Percentiles rank a stretch among this genome's conserved stretches.
Conservation (phyloP, 1,140 invertebrate genomes). For the Wiebesia pumilae region DNA sequence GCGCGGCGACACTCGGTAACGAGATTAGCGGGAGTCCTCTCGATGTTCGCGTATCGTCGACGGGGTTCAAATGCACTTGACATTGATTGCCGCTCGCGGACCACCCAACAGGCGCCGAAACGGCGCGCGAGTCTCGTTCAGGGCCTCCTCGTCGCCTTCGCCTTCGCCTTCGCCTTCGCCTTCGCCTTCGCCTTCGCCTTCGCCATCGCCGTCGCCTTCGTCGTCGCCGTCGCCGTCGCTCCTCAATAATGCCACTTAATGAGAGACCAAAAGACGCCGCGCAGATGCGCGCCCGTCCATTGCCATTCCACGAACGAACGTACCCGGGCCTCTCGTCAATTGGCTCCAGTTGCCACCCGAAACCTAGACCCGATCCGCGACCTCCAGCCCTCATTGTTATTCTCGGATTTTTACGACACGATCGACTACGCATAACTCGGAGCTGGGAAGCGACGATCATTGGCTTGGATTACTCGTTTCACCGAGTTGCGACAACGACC, state of each 20-base stretch:
- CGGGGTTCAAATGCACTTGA: constrained; percentile 63
- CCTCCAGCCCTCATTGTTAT: no score
- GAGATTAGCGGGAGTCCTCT: constrained; percentile 9
- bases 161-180: no score
- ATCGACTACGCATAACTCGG: background rate
- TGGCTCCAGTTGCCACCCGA: constrained; percentile 6
- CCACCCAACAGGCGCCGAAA: constrained; percentile 62
- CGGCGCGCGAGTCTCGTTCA: constrained; percentile 53
- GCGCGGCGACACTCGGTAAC: constrained; percentile 1
- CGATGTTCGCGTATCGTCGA: constrained; percentile 39
- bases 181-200: no score
- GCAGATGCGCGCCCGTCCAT: background rate
- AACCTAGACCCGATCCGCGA: constrained; percentile 3
- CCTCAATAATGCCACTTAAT: constrained; percentile 42
- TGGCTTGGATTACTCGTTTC: background rate
- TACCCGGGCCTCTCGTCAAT: background rate
- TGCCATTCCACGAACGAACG: constrained; percentile 17
- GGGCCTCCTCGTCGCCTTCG: background rate
- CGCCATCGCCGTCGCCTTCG: background rate
- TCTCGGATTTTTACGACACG: background rate
- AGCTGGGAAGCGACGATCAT: background rate
- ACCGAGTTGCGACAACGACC: background rate
- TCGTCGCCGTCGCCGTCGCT: background rate
- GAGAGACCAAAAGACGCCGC: constrained; percentile 38
- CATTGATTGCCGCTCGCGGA: constrained; percentile 58